Evolutionary conservation across 2,888 invertebrate genomes (phyloP).

Genomic region (Molorchus minor): DNA sequence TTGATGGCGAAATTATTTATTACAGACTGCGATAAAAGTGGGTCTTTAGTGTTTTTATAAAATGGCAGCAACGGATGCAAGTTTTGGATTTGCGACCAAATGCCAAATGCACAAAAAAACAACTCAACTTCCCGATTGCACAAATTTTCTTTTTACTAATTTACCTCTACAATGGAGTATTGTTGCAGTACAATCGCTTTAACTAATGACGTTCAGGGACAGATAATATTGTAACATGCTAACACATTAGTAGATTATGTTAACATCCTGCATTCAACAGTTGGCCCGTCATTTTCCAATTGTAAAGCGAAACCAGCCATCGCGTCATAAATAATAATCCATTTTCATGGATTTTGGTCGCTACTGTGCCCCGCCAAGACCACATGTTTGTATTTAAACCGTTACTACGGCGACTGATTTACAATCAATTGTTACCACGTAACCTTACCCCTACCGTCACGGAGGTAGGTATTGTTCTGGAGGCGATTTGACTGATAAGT

Average conservation of each 20-base stretch:
- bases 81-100: no score
- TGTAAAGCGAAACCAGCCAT: constrained; percentile 8
- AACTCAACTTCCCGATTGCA: no score
- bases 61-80: no score
- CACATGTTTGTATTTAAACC: constrained; percentile 59
- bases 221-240: not conserved
- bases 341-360: constrained; percentile 20
- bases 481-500: constrained; percentile 58
- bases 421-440: constrained; percentile 63
- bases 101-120: no score
- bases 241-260: not conserved
- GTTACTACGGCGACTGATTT: constrained; percentile 59
- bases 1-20: no score
- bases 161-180: no score
- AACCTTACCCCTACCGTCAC: constrained; percentile 52
- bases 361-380: constrained; percentile 8
- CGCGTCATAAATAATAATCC: constrained; percentile 12
- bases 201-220: no score
- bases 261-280: constrained; percentile 23
- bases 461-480: constrained; percentile 56
- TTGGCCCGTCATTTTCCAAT: constrained; percentile 21
- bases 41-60: no score
- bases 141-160: no score
- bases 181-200: no score
- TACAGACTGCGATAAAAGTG: no score